Conservation (phyloP, 2,888 invertebrate genomes). For the Tineola bisselliella region DNA sequence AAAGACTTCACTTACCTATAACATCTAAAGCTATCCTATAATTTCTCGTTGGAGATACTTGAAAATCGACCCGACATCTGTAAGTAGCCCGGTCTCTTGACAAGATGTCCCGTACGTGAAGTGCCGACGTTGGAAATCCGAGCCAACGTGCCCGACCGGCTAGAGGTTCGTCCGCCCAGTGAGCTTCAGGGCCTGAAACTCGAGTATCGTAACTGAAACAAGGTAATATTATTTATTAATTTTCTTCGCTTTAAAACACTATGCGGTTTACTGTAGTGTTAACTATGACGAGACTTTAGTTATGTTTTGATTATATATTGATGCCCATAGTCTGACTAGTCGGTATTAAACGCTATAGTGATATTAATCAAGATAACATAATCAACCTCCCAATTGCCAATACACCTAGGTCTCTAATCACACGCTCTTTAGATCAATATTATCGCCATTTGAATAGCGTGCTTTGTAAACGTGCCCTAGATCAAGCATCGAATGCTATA, state of each 20-base stretch:
- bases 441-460: conserved; percentile 14
- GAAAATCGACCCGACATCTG: conserved; percentile 55
- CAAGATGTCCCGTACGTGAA: conserved; percentile 39
- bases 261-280: too few relatives aligned
- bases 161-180: conserved; percentile 66
- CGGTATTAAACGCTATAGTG: background rate
- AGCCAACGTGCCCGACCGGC: conserved; percentile 75
- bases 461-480: conserved; percentile 26
- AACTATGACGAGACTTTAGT: too few relatives aligned
- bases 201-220: conserved; percentile 49
- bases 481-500: conserved; percentile 18
- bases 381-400: background rate
- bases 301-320: too few relatives aligned
- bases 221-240: too few relatives aligned
- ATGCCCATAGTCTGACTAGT: too few relatives aligned
- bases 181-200: conserved; percentile 40
- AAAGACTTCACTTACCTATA: conserved; percentile 67
- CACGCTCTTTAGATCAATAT: conserved; percentile 5
- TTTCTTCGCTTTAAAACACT: too few relatives aligned
- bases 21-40: conserved; percentile 78
- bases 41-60: conserved; percentile 79
- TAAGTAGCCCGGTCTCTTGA: conserved; percentile 46
- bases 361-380: background rate
- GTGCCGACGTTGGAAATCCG: conserved; percentile 36
- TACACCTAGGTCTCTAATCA: background rate